Percentiles rank a stretch among this genome's conserved stretches.
phyloP scores from a whole-genome alignment of 92 coral and sea anemone species.

The Palythoa heliodiscus region DNA sequence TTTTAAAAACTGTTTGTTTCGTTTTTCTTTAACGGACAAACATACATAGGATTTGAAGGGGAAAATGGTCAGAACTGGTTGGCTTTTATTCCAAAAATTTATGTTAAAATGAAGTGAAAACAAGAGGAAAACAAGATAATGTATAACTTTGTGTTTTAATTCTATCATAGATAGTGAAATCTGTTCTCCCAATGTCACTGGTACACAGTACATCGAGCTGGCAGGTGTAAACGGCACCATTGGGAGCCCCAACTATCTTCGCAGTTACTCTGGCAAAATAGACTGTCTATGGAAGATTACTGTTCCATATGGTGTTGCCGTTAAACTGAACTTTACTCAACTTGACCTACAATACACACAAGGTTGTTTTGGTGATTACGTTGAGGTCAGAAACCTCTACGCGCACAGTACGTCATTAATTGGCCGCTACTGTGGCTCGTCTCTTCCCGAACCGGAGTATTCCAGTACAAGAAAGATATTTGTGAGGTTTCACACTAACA shows the following conservation, averaged over 20 bases:
- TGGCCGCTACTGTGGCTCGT: constrained; percentile 4
- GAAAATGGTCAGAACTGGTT: no score
- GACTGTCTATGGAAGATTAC: constrained; percentile 3
- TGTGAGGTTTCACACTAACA: neutral
- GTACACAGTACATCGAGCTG: neutral
- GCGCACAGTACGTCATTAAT: neutral
- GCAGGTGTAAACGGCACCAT: neutral
- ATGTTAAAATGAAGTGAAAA: no score
- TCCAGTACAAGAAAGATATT: neutral
- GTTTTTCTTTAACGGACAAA: no score
- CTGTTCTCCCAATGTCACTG: neutral
- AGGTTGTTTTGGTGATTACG: neutral
- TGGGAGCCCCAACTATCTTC: neutral
- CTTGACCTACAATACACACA: neutral
- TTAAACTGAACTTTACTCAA: neutral
- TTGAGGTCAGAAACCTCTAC: neutral
- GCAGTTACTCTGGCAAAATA: neutral
- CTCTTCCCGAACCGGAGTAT: neutral
- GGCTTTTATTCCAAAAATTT: no score
- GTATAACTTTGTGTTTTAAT: no score
- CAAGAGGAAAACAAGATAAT: no score
- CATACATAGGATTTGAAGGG: no score
- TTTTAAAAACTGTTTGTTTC: no score
- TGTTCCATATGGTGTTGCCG: neutral
- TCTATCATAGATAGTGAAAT: neutral